Conservation (phyloP, 2,888 invertebrate species). For the Thereva unica region DNA sequence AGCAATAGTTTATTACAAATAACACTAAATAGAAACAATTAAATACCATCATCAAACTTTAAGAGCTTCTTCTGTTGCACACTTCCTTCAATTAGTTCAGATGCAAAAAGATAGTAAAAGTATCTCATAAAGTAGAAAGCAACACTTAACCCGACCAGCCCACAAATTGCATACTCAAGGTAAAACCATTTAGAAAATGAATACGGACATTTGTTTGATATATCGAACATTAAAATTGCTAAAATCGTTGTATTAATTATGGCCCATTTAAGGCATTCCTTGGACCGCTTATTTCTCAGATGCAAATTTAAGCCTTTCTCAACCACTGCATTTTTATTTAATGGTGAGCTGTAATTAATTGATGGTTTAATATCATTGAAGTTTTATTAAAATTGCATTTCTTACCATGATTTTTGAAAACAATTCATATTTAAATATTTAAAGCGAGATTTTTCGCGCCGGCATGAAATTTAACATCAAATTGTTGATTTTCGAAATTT, state of each 20-base stretch:
- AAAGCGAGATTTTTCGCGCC: too few relatives aligned
- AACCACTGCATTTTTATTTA: conserved; percentile 47
- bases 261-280: conserved; percentile 53
- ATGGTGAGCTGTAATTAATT: conserved; percentile 46
- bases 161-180: conserved; percentile 57
- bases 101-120: conserved; percentile 55
- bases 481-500: neutral
- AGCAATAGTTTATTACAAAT: neutral
- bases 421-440: conserved; percentile 19
- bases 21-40: neutral
- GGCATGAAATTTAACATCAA: neutral
- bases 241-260: conserved; percentile 50
- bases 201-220: conserved; percentile 50
- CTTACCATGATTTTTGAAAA: conserved; percentile 4
- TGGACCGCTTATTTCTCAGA: conserved; percentile 48
- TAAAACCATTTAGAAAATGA: conserved; percentile 53
- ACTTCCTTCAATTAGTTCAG: conserved; percentile 59
- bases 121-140: conserved; percentile 61
- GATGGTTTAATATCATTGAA: neutral
- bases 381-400: neutral
- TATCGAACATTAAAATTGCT: conserved; percentile 50
- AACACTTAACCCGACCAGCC: conserved; percentile 60
- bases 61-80: conserved; percentile 61
- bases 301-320: conserved; percentile 50
- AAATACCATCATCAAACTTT: conserved; percentile 57